These are phyloP conservation scores for Phaethon lepturus DNA, from an alignment of 2,113 vertebrate genomes.

Conservation along the genomic window DNA sequence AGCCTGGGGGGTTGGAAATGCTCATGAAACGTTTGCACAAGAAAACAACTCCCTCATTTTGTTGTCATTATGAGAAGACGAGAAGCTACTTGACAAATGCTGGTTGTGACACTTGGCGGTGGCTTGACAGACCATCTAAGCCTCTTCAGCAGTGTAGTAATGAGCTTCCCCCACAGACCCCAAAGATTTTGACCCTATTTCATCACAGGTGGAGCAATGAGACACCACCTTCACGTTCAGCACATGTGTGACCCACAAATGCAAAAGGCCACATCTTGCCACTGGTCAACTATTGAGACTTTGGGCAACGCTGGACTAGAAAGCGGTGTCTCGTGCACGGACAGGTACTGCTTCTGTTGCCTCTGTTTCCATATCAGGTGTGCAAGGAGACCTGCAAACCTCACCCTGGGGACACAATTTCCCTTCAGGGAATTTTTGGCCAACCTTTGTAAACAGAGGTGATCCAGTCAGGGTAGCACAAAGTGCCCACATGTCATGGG, in stretches of 20 bases:
- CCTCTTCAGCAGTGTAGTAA: not conserved
- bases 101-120: not conserved
- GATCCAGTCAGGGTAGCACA: not conserved
- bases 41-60: not conserved
- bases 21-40: not conserved
- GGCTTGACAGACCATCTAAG: not conserved
- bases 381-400: not conserved
- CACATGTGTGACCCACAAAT: not conserved
- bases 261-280: not conserved
- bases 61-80: not conserved
- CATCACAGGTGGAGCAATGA: not conserved
- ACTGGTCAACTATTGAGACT: not conserved
- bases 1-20: not conserved
- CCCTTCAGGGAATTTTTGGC: not conserved
- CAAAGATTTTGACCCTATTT: not conserved
- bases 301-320: not conserved
- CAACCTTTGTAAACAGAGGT: not conserved
- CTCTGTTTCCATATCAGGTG: not conserved
- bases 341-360: not conserved
- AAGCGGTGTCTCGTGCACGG: fast-evolving
- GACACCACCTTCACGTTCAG: not conserved
- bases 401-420: not conserved
- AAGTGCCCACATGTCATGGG: not conserved
- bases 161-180: not conserved
- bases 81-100: not conserved